These are phyloP conservation scores for Muschampia plurimacula DNA, from an alignment of 2,888 invertebrate species.

Conservation along the genomic window DNA sequence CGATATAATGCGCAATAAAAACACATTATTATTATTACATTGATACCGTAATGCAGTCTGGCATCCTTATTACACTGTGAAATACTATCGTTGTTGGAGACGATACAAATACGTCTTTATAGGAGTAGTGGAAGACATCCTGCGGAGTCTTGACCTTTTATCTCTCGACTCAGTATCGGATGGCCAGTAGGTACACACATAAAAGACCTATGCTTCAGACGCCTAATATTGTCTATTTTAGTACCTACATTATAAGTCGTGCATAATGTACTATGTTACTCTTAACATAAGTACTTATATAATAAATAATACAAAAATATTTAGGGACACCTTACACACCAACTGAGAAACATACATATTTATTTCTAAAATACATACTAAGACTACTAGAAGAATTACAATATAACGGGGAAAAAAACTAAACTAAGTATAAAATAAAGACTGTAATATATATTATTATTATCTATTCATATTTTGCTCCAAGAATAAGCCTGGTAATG, in stretches of 20 bases:
- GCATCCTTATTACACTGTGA: slow-evolving; percentile 55
- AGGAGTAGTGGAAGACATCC: slow-evolving; percentile 40
- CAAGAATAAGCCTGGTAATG: too few relatives aligned
- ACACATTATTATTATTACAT: slow-evolving; percentile 29
- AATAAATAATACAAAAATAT: too few relatives aligned
- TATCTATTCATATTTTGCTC: too few relatives aligned
- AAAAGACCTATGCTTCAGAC: neutral
- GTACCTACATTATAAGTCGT: neutral
- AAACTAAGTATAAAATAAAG: too few relatives aligned
- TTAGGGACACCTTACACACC: too few relatives aligned
- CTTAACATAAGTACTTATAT: too few relatives aligned
- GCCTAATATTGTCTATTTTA: neutral
- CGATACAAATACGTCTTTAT: slow-evolving; percentile 42
- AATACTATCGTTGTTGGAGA: slow-evolving; percentile 45
- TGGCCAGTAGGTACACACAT: slow-evolving; percentile 8
- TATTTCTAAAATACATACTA: too few relatives aligned
- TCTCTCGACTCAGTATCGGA: slow-evolving; percentile 24
- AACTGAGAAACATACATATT: too few relatives aligned
- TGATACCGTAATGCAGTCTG: slow-evolving; percentile 42
- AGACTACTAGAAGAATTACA: too few relatives aligned
- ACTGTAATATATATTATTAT: too few relatives aligned
- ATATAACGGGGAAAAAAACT: too few relatives aligned
- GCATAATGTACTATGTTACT: too few relatives aligned
- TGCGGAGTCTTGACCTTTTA: slow-evolving; percentile 51
- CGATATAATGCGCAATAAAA: slow-evolving; percentile 29